Conservation (phyloP, 2,113 vertebrate species). For the Poeciliopsis prolifica region DNA sequence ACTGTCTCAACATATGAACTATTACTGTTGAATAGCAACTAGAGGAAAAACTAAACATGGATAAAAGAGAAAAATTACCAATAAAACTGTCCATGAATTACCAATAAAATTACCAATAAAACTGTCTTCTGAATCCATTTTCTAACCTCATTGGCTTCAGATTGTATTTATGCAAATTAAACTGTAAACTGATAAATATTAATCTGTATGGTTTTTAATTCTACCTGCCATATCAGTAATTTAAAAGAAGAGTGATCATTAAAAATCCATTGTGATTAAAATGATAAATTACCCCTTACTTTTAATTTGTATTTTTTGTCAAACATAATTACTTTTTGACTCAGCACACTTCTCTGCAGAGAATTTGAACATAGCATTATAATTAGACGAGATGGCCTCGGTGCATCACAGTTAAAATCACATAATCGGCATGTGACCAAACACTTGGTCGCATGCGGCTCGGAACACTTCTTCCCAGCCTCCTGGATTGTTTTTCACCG, state of each 20-base stretch:
- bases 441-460: neutral
- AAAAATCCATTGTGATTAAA: conserved; percentile 24
- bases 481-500: conserved; percentile 28
- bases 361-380: conserved; percentile 33
- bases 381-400: conserved; percentile 16
- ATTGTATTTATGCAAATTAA: neutral
- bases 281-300: conserved; percentile 22
- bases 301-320: conserved; percentile 38
- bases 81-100: neutral
- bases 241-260: conserved; percentile 17
- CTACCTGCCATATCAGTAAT: neutral
- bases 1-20: neutral
- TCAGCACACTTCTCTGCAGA: conserved; percentile 1
- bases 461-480: conserved; percentile 1
- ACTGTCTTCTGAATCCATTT: neutral
- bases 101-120: neutral
- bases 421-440: conserved; percentile 40
- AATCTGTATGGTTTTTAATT: neutral
- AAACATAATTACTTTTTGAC: conserved; percentile 20
- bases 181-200: neutral
- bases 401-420: conserved; percentile 47
- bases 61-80: neutral
- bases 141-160: neutral
- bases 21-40: neutral
- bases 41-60: neutral